phyloP scores from a whole-genome alignment of 30 jellyfish, hydroid and myxozoan genomes.

The Turritopsis dohrnii region DNA sequence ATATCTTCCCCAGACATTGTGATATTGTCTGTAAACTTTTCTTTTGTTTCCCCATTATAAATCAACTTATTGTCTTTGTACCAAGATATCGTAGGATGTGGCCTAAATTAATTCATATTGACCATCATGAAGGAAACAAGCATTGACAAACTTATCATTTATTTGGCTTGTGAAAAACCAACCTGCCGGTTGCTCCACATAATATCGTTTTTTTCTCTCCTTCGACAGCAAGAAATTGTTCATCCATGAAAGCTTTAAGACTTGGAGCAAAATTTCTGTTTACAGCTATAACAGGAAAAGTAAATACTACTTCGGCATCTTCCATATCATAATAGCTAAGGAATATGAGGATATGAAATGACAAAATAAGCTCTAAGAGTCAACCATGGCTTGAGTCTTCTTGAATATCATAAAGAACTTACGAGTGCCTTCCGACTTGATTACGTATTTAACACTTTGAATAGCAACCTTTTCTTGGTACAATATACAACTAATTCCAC shows the following conservation, averaged over 20 bases:
- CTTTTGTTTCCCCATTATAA: neutral
- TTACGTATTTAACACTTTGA: constrained; percentile 18
- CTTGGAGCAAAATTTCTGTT: neutral
- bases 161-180: neutral
- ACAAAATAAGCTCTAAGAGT: no score
- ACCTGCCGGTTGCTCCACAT: constrained; percentile 36
- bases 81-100: constrained; percentile 21
- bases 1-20: neutral
- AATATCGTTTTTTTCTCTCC: neutral
- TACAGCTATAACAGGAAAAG: neutral
- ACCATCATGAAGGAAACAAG: neutral
- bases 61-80: constrained; percentile 5
- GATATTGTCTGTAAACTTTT: neutral
- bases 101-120: neutral
- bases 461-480: neutral
- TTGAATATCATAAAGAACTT: no score
- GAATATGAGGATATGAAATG: no score
- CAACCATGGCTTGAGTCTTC: no score
- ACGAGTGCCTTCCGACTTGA: neutral
- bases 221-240: neutral
- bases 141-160: neutral
- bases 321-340: no score
- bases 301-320: no score
- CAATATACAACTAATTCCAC: constrained; percentile 30
- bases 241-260: neutral